Evolutionary conservation across 2,113 vertebrate species (phyloP).

Genomic region (Maccullochella peelii): DNA sequence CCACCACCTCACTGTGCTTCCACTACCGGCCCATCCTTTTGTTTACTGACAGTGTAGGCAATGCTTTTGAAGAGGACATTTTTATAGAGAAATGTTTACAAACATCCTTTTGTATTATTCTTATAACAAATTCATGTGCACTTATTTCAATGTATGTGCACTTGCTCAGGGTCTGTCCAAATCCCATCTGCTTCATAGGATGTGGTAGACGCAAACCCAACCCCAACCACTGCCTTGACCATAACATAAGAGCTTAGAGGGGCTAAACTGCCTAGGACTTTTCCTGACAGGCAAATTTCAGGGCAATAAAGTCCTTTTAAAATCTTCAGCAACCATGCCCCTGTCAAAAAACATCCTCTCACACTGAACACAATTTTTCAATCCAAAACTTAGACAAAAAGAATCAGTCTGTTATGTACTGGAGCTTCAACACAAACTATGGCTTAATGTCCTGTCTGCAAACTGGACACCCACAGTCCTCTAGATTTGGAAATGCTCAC

Average conservation of each 20-base stretch:
- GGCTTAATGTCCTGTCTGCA: background rate
- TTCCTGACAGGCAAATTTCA: background rate
- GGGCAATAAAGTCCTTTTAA: background rate
- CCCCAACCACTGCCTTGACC: background rate
- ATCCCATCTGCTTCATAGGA: background rate
- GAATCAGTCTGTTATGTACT: background rate
- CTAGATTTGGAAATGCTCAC: background rate
- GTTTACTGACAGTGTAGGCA: constrained; percentile 1
- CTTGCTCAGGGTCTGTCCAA: background rate
- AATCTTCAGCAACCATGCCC: background rate
- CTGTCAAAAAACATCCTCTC: background rate
- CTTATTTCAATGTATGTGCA: background rate
- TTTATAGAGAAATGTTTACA: background rate
- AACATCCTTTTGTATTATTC: background rate
- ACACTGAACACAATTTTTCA: background rate
- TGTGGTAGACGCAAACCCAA: background rate
- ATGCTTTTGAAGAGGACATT: background rate
- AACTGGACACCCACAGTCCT: background rate
- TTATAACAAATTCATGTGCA: background rate
- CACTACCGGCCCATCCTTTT: background rate
- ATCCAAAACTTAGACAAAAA: background rate
- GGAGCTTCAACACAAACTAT: background rate
- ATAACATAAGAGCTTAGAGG: constrained; percentile 9
- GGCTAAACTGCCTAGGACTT: background rate
- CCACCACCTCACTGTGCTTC: background rate